phyloP scores from a whole-genome alignment of 2,888 invertebrate genomes.

The Liodrosophila aerea region DNA sequence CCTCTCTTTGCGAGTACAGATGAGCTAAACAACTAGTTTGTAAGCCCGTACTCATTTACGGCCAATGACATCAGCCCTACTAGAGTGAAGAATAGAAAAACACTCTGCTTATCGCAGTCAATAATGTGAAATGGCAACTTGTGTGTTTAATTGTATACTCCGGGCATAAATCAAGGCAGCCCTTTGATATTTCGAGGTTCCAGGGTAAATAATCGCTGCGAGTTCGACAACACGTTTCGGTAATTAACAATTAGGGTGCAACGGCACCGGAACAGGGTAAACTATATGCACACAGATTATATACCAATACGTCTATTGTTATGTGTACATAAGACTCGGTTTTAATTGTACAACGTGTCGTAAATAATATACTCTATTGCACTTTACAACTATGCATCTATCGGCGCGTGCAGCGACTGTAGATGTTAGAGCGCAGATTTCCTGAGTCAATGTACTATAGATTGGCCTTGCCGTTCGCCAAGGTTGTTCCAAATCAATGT shows the following conservation, averaged over 20 bases:
- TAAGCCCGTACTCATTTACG: not conserved
- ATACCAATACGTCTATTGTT: constrained; percentile 2
- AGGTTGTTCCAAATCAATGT: constrained; percentile 37
- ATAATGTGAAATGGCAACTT: not conserved
- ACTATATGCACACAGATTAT: constrained; percentile 10
- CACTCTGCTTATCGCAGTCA: constrained; percentile 1
- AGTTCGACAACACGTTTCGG: constrained; percentile 37
- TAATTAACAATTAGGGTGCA: constrained; percentile 39
- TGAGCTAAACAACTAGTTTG: not conserved
- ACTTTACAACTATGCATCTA: constrained; percentile 19
- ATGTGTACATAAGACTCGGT: not conserved
- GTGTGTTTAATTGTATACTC: not conserved
- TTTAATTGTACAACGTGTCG: constrained; percentile 32
- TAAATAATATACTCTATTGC: constrained; percentile 35
- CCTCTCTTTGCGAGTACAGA: not conserved
- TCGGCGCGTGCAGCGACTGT: constrained; percentile 28
- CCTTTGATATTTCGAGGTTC: no score
- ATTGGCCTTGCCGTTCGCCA: constrained; percentile 26
- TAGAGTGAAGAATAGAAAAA: not conserved
- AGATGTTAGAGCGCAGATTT: not conserved
- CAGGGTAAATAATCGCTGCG: not conserved
- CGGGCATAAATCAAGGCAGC: constrained; percentile 3
- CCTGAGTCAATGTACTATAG: constrained; percentile 45
- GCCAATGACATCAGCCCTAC: no score
- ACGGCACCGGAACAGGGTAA: constrained; percentile 46